Conservation (phyloP, 1,140 invertebrate genomes). For the Parapsyche elsis region DNA sequence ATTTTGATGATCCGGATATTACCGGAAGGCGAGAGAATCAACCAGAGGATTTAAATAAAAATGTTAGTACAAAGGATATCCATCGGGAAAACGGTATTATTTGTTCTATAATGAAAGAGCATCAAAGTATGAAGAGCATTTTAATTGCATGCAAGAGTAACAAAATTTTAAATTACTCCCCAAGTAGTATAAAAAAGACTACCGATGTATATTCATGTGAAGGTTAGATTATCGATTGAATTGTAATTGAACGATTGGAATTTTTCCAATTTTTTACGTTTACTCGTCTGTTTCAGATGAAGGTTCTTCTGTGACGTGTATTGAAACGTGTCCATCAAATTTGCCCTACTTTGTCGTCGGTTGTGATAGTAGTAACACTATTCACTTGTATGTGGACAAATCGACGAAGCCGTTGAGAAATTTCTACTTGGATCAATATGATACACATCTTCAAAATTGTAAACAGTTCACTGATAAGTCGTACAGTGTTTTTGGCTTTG, state of each 20-base stretch:
- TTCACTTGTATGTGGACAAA: conserved; percentile 44
- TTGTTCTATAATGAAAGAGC: conserved; percentile 39
- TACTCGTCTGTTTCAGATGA: conserved; percentile 41
- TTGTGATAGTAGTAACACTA: conserved; percentile 40
- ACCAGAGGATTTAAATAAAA: neutral
- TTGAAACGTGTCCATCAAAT: conserved; percentile 44
- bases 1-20: neutral
- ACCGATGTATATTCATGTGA: conserved; percentile 39
- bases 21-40: neutral
- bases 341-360: conserved; percentile 45
- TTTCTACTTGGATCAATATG: conserved; percentile 26
- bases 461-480: neutral
- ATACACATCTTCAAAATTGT: neutral
- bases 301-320: conserved; percentile 20
- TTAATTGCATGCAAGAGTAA: conserved; percentile 41
- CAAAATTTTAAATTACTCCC: conserved; percentile 41
- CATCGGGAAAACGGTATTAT: conserved; percentile 3
- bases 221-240: conserved; percentile 35
- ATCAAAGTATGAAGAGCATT: conserved; percentile 23
- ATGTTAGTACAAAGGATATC: neutral
- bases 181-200: conserved; percentile 34
- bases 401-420: conserved; percentile 40
- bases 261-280: neutral
- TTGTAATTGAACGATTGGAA: neutral
- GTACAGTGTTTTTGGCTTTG: neutral